Evolutionary conservation across 2,888 invertebrate species (phyloP), one percentile per base, ranked within the genome.

Genomic region (Volucella zonaria): DNA sequence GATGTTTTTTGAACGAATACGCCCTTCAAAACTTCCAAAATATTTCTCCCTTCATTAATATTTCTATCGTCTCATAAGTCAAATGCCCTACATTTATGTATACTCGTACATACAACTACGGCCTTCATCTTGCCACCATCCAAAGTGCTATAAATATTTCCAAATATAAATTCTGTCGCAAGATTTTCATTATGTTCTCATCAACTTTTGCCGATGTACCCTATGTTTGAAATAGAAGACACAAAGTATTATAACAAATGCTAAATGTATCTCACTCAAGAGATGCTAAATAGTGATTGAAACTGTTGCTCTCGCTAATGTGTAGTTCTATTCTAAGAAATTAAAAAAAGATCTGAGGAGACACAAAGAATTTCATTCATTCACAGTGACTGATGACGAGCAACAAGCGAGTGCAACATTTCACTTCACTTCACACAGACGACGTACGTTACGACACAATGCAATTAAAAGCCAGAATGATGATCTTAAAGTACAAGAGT

Each of bases 331-430:
- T 31, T 31, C 31, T 31, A 6, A 31, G 31, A 31, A 31, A 31
- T 31, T 31, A 31, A 31, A 10, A 74, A 58, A 54, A 47, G 54
- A 45, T 68, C 43, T 31, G 62, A 66, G 56, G 14, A 62, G 9
- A 42, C 56, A 82, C 70, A 86, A 79, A 62, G 86, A 81, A 77
- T 73, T 81, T 71, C 85, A 85, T 85, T 85, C 81, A 85, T 85
- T 77, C 71, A 56, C 31, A 56, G 38, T 45, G 40, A 43, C 52
- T 59, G 64, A 49, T 52, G 79, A 73, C 49, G 51, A 45, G 8
- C 56, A 31, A 56, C 49, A 43, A 43, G n/a, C 47, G 42, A 8
- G 31, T 31, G 31, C 31, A 31, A 31, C 31, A 31, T 6, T 31
- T 31, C 31, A 31, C 31, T 31, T 31, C 31, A 31, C 31, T 31